Evolutionary conservation across 2,113 vertebrate species (phyloP).

Genomic region (Hypocryptadius cinnamomeus): DNA sequence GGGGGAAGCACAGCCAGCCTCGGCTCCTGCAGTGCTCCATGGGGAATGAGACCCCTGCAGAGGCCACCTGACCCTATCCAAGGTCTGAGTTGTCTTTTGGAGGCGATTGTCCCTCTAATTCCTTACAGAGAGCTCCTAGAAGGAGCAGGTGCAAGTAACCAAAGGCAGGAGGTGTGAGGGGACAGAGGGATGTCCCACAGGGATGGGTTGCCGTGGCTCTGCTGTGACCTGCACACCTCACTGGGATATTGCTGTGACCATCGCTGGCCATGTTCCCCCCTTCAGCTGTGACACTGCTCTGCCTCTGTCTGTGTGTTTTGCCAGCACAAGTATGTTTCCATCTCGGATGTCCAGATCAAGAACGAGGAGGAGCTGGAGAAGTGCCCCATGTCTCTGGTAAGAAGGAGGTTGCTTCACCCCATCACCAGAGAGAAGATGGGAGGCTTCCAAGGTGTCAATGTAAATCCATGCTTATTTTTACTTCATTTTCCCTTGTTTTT

Average conservation of each 20-base stretch:
- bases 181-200: not conserved
- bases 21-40: not conserved
- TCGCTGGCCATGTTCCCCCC: not conserved
- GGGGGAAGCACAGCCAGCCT: not conserved
- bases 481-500: not conserved
- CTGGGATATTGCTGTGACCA: not conserved
- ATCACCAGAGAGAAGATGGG: not conserved
- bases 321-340: constrained; percentile 95
- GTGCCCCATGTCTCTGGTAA: constrained; percentile 92
- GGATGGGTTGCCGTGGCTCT: not conserved
- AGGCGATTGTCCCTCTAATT: not conserved
- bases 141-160: not conserved
- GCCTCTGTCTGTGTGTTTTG: not conserved
- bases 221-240: not conserved
- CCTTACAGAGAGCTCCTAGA: not conserved
- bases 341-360: constrained; percentile 92
- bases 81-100: not conserved
- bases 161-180: not conserved
- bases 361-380: constrained; percentile 90
- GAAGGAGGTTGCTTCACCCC: not conserved
- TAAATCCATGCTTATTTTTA: not conserved
- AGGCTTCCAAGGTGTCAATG: not conserved
- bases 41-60: not conserved
- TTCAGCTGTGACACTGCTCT: not conserved
- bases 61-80: not conserved